These are phyloP conservation scores for Spea hammondii DNA, from an alignment of 2,797 vertebrate genomes.

Conservation along the genomic window DNA sequence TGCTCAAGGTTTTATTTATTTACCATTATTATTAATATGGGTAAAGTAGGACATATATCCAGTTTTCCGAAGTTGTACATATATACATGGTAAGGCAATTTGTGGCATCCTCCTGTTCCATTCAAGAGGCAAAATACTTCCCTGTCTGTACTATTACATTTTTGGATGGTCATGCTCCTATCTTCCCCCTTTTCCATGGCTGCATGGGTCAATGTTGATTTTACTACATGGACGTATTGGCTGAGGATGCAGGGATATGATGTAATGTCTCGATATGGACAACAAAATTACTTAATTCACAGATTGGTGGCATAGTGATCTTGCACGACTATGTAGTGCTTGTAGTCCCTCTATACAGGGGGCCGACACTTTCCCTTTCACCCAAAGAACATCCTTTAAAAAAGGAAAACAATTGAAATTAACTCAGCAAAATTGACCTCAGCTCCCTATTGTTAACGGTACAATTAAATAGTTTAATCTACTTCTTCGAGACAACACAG, in stretches of 20 bases:
- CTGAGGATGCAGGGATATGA: too few relatives aligned
- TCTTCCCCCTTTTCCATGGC: too few relatives aligned
- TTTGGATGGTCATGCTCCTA: too few relatives aligned
- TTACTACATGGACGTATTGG: too few relatives aligned
- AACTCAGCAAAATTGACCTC: background rate
- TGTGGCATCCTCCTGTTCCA: background rate
- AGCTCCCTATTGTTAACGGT: background rate
- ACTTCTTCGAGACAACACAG: background rate
- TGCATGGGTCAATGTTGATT: too few relatives aligned
- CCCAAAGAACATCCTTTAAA: background rate
- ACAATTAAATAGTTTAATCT: background rate
- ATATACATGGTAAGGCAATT: conserved; percentile 9
- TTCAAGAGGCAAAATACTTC: background rate
- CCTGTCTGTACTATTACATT: too few relatives aligned
- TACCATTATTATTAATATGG: background rate
- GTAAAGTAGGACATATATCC: background rate
- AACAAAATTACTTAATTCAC: too few relatives aligned
- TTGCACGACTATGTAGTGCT: too few relatives aligned
- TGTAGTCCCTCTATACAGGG: too few relatives aligned
- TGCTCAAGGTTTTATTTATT: too few relatives aligned
- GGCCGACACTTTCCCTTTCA: background rate
- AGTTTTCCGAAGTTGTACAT: background rate
- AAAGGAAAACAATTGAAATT: background rate
- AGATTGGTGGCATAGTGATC: too few relatives aligned
- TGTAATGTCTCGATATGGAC: too few relatives aligned